phyloP scores from a whole-genome alignment of 2,888 invertebrate genomes.

The Conops quadrifasciatus region DNA sequence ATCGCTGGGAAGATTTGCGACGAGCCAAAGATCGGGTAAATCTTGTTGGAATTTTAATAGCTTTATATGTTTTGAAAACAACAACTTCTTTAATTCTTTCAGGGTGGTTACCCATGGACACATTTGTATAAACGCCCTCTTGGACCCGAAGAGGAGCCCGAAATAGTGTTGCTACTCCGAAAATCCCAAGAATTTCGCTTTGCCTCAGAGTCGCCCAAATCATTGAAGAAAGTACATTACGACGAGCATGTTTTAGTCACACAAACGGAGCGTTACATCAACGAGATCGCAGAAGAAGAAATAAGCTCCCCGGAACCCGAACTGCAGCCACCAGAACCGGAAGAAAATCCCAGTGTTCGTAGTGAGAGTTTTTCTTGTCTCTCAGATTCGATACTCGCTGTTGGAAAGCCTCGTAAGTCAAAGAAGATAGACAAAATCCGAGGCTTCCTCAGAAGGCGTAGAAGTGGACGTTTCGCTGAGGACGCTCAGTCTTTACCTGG shows the following conservation, averaged over 20 bases:
- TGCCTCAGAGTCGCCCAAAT: conserved; percentile 63
- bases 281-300: conserved; percentile 62
- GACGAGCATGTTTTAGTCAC: conserved; percentile 65
- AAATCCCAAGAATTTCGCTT: conserved; percentile 62
- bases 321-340: conserved; percentile 46
- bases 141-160: conserved; percentile 64
- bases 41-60: neutral
- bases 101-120: conserved; percentile 84
- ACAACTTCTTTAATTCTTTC: conserved; percentile 30
- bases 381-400: conserved; percentile 62
- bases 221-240: conserved; percentile 64
- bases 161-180: conserved; percentile 61
- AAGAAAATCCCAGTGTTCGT: conserved; percentile 51
- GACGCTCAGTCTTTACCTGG: conserved; percentile 62
- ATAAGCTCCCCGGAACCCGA: conserved; percentile 44
- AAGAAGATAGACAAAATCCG: conserved; percentile 60
- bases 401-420: conserved; percentile 56
- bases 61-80: neutral
- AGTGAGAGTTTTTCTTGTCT: conserved; percentile 63
- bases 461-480: conserved; percentile 54
- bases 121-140: conserved; percentile 75
- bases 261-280: conserved; percentile 64
- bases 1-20: conserved; percentile 82
- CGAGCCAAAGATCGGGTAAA: conserved; percentile 71
- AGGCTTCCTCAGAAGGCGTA: conserved; percentile 68